Base-by-base conservation (phyloP, 2,797 vertebrate genomes). In the Alexandromys oeconomus region DNA sequence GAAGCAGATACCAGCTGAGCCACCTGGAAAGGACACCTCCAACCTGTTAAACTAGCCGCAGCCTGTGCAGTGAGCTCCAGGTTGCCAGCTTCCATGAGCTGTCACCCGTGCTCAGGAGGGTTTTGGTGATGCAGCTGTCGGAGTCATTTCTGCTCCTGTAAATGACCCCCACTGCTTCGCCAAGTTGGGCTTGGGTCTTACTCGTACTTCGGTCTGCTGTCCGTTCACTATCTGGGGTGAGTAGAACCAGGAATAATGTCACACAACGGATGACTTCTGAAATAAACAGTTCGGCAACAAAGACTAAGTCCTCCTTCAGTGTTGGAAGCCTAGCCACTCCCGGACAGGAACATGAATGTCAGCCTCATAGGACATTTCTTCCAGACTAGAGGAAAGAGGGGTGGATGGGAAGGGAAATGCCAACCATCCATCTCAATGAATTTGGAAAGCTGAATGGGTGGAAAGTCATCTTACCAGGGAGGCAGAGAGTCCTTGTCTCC, bases 401-500 rank as follows among this genome's bases (percentile, higher is more conserved):
- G n/a, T 34, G 51, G 21, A 14, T 6, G 12, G 34, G 4, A 91
- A 81, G 43, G 69, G 78, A 87, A 86, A 73, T 57, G 37, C 6
- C 80, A 92, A 77, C 23, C 0, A 29, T 73, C 92, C 93, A 21
- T 91, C 59, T 96, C 48, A 5, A 34, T 73, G 37, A 87, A 67
- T 84, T 4, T 46, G 1, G 93, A 84, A 86, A 96, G 31, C 57
- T 2, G 12, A 93, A 81, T 34, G 54, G 3, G 3, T 89, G 77
- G 95, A 96, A 98, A 95, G 94, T 96, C 90, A 96, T 93, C 94
- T 13, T 93, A 95, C 96, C 65, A 77, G 94, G 23, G 37, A 95
- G 59, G 23, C 86, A 21, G 31, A 91, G 63, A 97, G 97, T 96
- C 97, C 97, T 96, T 0, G 34, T 97, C 96, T 97, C 96, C 3